phyloP scores from a whole-genome alignment of 2,113 vertebrate genomes.

The Turdus rufiventris region DNA sequence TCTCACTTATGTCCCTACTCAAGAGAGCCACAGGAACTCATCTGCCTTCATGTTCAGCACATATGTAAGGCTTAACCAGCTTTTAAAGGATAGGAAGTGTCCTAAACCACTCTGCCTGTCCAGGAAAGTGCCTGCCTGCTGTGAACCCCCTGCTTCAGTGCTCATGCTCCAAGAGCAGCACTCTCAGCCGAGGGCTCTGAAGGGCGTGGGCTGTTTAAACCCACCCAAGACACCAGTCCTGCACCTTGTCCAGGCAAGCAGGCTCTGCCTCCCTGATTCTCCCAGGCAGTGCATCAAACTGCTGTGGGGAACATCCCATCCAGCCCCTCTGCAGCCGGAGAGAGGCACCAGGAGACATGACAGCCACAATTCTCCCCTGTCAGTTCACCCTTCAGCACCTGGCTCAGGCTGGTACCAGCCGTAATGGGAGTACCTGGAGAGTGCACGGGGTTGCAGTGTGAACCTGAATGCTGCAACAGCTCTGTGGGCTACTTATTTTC shows the following conservation, averaged over 20 bases:
- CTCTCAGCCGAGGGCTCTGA: neutral
- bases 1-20: neutral
- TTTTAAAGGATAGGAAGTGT: neutral
- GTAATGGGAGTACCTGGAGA: fast-evolving
- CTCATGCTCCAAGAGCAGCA: fast-evolving
- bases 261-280: neutral
- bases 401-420: neutral
- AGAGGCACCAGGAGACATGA: neutral
- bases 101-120: neutral
- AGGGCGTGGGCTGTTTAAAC: fast-evolving
- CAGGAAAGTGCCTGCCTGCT: neutral
- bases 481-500: neutral
- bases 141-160: neutral
- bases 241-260: neutral
- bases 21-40: neutral
- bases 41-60: neutral
- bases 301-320: neutral
- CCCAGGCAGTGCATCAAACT: fast-evolving
- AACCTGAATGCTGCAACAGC: neutral
- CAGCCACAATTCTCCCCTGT: neutral
- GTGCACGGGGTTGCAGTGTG: fast-evolving
- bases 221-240: fast-evolving
- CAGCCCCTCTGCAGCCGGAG: neutral
- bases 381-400: fast-evolving
- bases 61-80: neutral